phyloP scores from a whole-genome alignment of 2,888 invertebrate species.

The Flabesymbios commensalis region DNA sequence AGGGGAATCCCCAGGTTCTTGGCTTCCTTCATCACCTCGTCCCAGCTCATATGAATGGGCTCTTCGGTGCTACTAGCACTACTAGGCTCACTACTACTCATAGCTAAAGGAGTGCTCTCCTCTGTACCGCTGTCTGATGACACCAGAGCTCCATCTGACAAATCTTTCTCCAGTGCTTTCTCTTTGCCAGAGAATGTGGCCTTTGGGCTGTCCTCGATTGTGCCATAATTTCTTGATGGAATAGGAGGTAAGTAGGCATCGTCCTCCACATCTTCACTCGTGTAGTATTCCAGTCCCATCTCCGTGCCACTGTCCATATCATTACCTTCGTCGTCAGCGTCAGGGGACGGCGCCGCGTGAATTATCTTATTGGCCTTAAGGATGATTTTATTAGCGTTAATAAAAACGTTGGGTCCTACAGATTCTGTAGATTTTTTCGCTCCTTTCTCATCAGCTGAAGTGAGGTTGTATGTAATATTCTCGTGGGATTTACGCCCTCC shows the following conservation, averaged over 20 bases:
- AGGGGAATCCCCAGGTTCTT: constrained; percentile 31
- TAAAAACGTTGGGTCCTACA: too few relatives aligned
- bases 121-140: too few relatives aligned
- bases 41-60: constrained; percentile 35
- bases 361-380: too few relatives aligned
- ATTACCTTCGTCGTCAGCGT: neutral
- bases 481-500: too few relatives aligned
- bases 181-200: neutral
- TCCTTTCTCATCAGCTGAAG: too few relatives aligned
- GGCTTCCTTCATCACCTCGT: constrained; percentile 34
- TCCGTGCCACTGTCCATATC: neutral
- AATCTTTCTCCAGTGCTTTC: neutral
- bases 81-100: too few relatives aligned
- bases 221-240: constrained; percentile 16
- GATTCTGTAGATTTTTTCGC: too few relatives aligned
- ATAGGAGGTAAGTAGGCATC: constrained; percentile 14
- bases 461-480: too few relatives aligned
- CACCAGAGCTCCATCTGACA: too few relatives aligned
- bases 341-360: neutral
- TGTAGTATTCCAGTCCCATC: neutral
- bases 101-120: too few relatives aligned
- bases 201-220: neutral
- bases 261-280: neutral
- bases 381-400: too few relatives aligned
- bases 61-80: too few relatives aligned